Evolutionary conservation across 2,113 vertebrate species (phyloP).

Genomic region (Solenodon paradoxus): DNA sequence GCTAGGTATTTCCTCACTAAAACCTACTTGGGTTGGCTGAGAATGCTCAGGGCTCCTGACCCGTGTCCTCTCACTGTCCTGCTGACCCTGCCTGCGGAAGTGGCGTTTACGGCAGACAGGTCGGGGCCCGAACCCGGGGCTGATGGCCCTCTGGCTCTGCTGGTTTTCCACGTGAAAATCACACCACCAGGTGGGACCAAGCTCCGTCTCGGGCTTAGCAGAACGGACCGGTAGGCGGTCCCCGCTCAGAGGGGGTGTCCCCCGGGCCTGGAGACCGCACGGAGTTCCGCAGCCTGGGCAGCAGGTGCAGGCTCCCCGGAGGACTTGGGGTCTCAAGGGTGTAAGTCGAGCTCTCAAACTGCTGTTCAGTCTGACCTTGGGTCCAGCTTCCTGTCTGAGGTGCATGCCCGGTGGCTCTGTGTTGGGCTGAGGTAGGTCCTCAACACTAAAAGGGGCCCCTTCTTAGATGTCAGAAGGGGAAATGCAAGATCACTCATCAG

Average conservation of each 20-base stretch:
- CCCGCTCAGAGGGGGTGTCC: too few relatives aligned
- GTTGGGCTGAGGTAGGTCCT: background rate
- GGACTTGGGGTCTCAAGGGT: too few relatives aligned
- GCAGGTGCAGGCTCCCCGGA: too few relatives aligned
- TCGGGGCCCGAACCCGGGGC: background rate
- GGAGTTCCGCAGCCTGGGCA: too few relatives aligned
- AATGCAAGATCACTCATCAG: accelerated
- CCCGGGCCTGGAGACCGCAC: too few relatives aligned
- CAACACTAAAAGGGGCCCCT: background rate
- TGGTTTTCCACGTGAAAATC: background rate
- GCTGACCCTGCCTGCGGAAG: background rate
- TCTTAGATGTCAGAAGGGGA: accelerated
- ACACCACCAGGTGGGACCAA: too few relatives aligned
- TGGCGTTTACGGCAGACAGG: background rate
- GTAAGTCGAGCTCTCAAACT: too few relatives aligned
- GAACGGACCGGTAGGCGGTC: too few relatives aligned
- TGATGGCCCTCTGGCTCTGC: background rate
- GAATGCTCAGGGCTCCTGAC: accelerated
- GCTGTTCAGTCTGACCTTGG: accelerated
- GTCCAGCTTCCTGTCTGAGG: accelerated
- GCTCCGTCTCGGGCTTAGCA: background rate
- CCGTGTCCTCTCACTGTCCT: accelerated
- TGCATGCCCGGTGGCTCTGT: accelerated
- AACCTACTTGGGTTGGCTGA: too few relatives aligned
- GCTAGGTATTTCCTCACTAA: too few relatives aligned